A percentile compares a stretch with the other conserved stretches of the same genome.
These are phyloP conservation scores for Drosophila sordidula DNA, from an alignment of 2,888 invertebrate genomes.

Conservation along the genomic window DNA sequence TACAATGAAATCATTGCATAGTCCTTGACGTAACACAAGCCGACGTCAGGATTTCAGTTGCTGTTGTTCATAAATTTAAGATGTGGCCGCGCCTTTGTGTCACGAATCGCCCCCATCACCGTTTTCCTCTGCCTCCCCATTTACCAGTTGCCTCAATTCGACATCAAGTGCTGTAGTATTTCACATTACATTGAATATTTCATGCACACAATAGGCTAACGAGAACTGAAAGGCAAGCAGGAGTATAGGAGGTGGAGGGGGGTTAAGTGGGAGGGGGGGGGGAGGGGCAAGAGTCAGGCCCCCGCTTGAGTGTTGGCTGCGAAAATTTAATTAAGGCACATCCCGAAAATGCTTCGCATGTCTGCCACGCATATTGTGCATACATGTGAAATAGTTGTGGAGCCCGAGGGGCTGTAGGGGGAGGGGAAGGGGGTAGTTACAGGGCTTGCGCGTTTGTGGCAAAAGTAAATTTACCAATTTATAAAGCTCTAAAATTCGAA, in stretches of 20 bases:
- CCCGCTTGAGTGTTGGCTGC: constrained; percentile 10
- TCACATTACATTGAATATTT: constrained; percentile 51
- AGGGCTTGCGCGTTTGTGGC: constrained; percentile 17
- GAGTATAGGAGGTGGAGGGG: background rate
- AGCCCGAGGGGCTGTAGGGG: background rate
- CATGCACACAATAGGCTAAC: constrained; percentile 34
- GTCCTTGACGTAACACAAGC: constrained; percentile 11
- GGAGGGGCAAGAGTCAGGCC: background rate
- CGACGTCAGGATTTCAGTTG: constrained; percentile 6
- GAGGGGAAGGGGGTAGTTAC: background rate
- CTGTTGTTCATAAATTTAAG: constrained; percentile 39
- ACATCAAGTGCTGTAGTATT: constrained; percentile 53
- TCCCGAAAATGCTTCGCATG: constrained; percentile 46
- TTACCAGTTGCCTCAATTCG: constrained; percentile 15
- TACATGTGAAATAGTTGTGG: constrained; percentile 17
- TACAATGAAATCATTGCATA: constrained; percentile 9
- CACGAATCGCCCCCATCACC: too few relatives aligned
- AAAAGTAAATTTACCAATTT: constrained; percentile 18
- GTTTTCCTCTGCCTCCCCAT: background rate
- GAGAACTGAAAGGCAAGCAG: constrained; percentile 10
- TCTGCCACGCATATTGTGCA: constrained; percentile 38
- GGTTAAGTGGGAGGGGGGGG: background rate
- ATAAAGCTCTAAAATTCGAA: constrained; percentile 15
- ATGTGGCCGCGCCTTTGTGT: constrained; percentile 6
- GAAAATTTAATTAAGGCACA: constrained; percentile 57